Percentiles rank a stretch among this genome's conserved stretches.
phyloP scores from a whole-genome alignment of 2,888 invertebrate species.

The Magallana nippona region DNA sequence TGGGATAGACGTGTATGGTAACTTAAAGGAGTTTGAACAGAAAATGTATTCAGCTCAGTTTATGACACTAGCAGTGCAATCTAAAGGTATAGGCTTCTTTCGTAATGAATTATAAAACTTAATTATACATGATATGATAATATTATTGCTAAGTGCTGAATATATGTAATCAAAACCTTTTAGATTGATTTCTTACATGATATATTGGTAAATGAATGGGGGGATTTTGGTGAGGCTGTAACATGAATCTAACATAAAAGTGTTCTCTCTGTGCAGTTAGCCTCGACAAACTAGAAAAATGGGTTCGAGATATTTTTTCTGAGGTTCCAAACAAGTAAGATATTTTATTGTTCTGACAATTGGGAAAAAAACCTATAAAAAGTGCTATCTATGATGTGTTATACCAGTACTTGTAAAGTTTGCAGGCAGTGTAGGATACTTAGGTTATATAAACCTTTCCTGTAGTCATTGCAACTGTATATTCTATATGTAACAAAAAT shows the following conservation, averaged over 20 bases:
- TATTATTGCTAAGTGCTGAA: too few relatives aligned
- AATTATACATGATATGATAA: not conserved
- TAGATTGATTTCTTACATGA: too few relatives aligned
- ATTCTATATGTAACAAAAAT: too few relatives aligned
- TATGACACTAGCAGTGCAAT: constrained; percentile 92
- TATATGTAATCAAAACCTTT: too few relatives aligned
- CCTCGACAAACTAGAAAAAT: constrained; percentile 84
- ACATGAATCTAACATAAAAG: not conserved
- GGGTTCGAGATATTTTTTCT: constrained; percentile 85
- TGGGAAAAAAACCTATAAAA: too few relatives aligned
- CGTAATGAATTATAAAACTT: not conserved
- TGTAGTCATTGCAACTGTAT: too few relatives aligned
- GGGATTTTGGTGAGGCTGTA: too few relatives aligned
- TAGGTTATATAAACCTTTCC: too few relatives aligned
- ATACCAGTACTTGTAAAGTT: too few relatives aligned
- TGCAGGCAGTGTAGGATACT: too few relatives aligned
- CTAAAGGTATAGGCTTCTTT: constrained; percentile 69
- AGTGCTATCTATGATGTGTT: too few relatives aligned
- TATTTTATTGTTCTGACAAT: not conserved
- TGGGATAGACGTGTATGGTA: constrained; percentile 83
- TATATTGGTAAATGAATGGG: too few relatives aligned
- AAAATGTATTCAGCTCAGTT: constrained; percentile 92
- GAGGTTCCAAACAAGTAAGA: constrained; percentile 85
- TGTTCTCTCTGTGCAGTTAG: constrained; percentile 63
- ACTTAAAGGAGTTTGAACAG: constrained; percentile 87